Evolutionary conservation across 2,113 vertebrate genomes (phyloP), one percentile per base, ranked within the genome.

Genomic region (Paramisgurnus dabryanus): DNA sequence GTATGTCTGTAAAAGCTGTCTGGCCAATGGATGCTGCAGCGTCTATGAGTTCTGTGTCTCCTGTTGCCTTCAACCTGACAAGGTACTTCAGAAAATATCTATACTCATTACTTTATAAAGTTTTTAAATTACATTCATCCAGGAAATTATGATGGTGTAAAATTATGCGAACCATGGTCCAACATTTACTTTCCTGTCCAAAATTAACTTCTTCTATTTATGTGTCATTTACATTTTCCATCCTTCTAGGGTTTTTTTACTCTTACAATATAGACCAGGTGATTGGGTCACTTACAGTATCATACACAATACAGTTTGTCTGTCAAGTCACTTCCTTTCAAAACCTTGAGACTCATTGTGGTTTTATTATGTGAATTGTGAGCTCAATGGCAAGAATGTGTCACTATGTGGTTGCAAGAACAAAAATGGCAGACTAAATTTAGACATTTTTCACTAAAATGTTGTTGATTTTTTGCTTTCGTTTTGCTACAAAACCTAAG

Each of bases 21-120:
- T 97, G 83, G 87, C 93, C 83, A 96, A 93, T 0, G 97, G 96
- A 83, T 99, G 98, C 91, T 99, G 98, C 50, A 94, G 94, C 0
- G 68, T 97, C 43, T 99, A 99, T 0, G 97, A 99, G 89, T 92
- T 94, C 78, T 99, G 98, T 0, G 97, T 99, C 0, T 98, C 98
- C 77, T 99, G 98, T 84, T 99, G 98, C 88, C 93, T 99, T 45
- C 97, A 98, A 88, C 98, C 97, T 61, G 95, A 92, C 87, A 98
- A 99, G 95, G 98, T 98, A 82, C 60, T 39, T 49, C 6, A 60
- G 6, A 45, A 13, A 9, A 15, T 15, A 61, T 74, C 10, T 72
- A n/a, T 18, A 15, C 4, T 47, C 22, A 13, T 13, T 71, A n/a
- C 39, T 22, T 39, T 49, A 53, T 6, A 40, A 66, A 66, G 43